phyloP scores from a whole-genome alignment of 92 coral and sea anemone species.

The Palythoa grandiflora region DNA sequence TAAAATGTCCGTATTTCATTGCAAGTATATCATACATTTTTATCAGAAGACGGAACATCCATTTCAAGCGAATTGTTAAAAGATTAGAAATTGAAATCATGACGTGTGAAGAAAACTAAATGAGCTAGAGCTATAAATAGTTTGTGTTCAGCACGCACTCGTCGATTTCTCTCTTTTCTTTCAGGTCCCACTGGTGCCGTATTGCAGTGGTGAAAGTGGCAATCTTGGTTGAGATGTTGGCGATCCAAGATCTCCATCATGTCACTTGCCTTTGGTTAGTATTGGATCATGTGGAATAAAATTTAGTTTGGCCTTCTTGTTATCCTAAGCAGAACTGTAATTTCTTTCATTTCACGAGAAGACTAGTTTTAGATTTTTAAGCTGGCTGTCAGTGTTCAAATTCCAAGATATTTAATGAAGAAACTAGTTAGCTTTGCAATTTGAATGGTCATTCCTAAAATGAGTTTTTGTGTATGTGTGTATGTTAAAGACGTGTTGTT shows the following conservation, averaged over 20 bases:
- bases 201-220: background rate
- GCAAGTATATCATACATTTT: conserved; percentile 41
- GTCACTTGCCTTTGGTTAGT: conserved; percentile 35
- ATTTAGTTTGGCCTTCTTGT: conserved; percentile 48
- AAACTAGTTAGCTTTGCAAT: too few relatives aligned
- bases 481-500: too few relatives aligned
- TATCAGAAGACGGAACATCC: background rate
- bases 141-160: conserved; percentile 93
- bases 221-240: background rate
- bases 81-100: background rate
- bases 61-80: background rate
- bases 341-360: background rate
- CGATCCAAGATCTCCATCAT: background rate
- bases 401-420: too few relatives aligned
- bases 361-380: background rate
- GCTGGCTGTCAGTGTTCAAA: background rate
- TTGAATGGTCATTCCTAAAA: too few relatives aligned
- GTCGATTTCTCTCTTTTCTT: conserved; percentile 89
- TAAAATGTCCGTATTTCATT: conserved; percentile 86
- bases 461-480: too few relatives aligned
- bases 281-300: conserved; percentile 40
- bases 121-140: background rate
- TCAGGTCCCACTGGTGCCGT: conserved; percentile 53
- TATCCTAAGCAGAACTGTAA: background rate
- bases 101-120: background rate